phyloP scores from a whole-genome alignment of 2,113 vertebrate genomes.

The Caloenas nicobarica region DNA sequence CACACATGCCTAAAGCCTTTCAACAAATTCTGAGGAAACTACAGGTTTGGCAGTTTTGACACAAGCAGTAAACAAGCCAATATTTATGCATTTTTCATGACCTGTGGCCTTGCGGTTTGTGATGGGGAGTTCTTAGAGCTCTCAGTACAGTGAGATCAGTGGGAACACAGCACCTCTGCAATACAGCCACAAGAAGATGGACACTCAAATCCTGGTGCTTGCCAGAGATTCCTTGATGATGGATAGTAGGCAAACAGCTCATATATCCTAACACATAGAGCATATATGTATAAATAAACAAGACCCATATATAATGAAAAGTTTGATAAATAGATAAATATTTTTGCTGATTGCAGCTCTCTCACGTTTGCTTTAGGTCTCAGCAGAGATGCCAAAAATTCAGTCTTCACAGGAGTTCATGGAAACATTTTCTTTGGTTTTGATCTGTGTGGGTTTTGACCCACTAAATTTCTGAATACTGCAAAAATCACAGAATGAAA shows the following conservation, averaged over 20 bases:
- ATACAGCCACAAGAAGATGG: not conserved
- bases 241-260: constrained; percentile 1
- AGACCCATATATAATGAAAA: constrained; percentile 1
- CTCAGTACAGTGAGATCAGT: not conserved
- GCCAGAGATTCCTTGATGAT: constrained; percentile 25
- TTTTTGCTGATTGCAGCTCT: constrained; percentile 7
- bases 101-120: not conserved
- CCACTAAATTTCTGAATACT: not conserved
- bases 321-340: not conserved
- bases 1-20: not conserved
- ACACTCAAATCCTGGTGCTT: not conserved
- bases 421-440: constrained; percentile 40
- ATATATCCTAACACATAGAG: not conserved
- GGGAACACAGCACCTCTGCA: constrained; percentile 14
- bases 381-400: constrained; percentile 33
- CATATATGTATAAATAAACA: not conserved
- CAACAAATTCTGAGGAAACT: not conserved
- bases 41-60: not conserved
- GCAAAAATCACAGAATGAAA: not conserved
- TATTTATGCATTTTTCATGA: not conserved
- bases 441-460: not conserved
- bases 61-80: not conserved
- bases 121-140: not conserved
- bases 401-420: constrained; percentile 1
- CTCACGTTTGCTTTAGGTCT: constrained; percentile 31